Percentiles rank a stretch among this genome's conserved stretches.
These are phyloP conservation scores for Eupithecia subumbrata DNA, from an alignment of 2,888 invertebrate species.

Conservation along the genomic window DNA sequence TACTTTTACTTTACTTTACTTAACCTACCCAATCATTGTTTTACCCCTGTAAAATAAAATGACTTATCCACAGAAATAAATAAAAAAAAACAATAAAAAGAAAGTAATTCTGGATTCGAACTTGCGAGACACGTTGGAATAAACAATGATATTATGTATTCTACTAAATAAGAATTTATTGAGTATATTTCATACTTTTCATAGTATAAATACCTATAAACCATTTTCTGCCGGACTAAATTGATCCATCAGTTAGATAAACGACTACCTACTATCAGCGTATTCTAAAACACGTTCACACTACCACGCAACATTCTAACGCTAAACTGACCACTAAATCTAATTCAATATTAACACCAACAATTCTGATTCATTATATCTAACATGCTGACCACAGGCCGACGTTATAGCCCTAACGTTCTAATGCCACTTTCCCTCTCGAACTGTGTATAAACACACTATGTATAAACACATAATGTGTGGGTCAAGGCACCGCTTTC, in stretches of 20 bases:
- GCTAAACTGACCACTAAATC: constrained; percentile 11
- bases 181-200: too few relatives aligned
- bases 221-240: too few relatives aligned
- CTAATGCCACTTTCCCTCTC: constrained; percentile 38
- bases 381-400: constrained; percentile 30
- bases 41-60: too few relatives aligned
- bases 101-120: too few relatives aligned
- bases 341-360: constrained; percentile 16
- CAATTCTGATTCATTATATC: constrained; percentile 31
- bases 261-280: background rate
- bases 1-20: too few relatives aligned
- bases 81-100: too few relatives aligned
- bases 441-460: constrained; percentile 14
- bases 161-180: too few relatives aligned
- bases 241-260: background rate
- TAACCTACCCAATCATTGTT: background rate
- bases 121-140: background rate
- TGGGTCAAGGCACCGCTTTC: constrained; percentile 46
- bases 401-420: constrained; percentile 30
- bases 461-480: constrained; percentile 21
- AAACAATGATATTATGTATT: background rate
- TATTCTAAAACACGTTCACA: background rate
- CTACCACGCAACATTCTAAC: background rate
- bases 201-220: too few relatives aligned
- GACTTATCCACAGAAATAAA: too few relatives aligned